These are phyloP conservation scores for Gobio gobio DNA, from an alignment of 2,113 vertebrate species.

Conservation along the genomic window DNA sequence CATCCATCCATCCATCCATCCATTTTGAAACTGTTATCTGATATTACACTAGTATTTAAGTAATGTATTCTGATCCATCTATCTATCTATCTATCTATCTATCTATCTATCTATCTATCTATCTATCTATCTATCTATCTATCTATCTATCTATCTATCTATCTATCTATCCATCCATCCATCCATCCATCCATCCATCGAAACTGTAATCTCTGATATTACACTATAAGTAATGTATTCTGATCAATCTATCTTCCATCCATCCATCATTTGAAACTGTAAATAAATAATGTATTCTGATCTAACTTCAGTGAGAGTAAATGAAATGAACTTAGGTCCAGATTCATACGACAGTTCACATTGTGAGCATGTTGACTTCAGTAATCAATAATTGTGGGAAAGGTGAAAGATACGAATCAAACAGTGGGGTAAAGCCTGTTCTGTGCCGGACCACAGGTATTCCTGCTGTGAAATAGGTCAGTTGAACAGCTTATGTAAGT, in stretches of 20 bases:
- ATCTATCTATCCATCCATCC: too few species aligned
- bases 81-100: too few species aligned
- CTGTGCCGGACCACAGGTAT: background rate
- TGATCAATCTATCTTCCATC: background rate
- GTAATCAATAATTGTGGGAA: background rate
- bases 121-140: too few species aligned
- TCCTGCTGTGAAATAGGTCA: slow-evolving; percentile 1
- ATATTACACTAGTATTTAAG: background rate
- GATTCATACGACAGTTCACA: background rate
- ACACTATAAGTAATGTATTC: background rate
- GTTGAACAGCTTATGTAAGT: background rate
- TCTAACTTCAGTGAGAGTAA: background rate
- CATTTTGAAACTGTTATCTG: background rate
- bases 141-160: background rate
- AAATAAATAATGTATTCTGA: background rate
- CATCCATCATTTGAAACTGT: background rate
- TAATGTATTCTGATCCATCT: too few species aligned
- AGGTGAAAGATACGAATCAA: background rate
- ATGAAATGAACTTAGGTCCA: too few species aligned
- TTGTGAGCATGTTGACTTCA: background rate
- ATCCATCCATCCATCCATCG: too few species aligned
- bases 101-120: too few species aligned
- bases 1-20: background rate
- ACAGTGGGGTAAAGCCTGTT: background rate
- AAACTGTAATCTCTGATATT: background rate